Base-by-base conservation (phyloP, 1,140 invertebrate species). In the Hesperophylax magnus region DNA sequence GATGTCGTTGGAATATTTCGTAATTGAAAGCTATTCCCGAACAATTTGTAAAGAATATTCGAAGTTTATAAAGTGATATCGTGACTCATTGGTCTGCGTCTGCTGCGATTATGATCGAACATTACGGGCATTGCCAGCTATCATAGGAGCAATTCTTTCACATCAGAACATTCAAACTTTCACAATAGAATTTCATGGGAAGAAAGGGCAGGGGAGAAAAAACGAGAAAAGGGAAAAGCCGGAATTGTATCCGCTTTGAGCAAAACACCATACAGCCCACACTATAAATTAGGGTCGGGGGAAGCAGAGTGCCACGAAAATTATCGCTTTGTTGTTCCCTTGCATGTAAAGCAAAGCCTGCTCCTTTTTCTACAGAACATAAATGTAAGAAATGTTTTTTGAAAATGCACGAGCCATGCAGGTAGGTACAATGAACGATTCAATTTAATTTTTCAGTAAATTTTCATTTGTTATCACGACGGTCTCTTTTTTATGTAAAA, bases 241-340 rank as follows among this genome's bases (percentile, higher is more conserved):
- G 67, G 67, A 52, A 20, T 71, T 71, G 67, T 71, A 71, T 71
- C 69, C 67, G 67, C 67, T 71, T 71, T 7, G 1, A 71, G 34
- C 67, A 47, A 71, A 71, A 71, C 75, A 39, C 69, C 52, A 27
- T 71, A 69, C 60, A 81, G 11, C 56, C 9, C 24, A 15, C 69
- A 47, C 69, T 54, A 81, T 83, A 81, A 83, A 81, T 83, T 79
- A 74, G 77, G 77, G 52, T 18, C 53, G 77, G 78, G 79, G 77
- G 71, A 76, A 79, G 75, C 22, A 54, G 52, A 81, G 79, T 81
- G 82, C 79, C 77, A 71, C 71, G 58, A 76, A 83, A 83, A 83
- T 83, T 83, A 83, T 83, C 79, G 79, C 79, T 79, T 75, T 83
- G 82, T 83, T 83, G 79, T 83, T 83, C 78, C 31, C 63, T 17